Evolutionary conservation across 2,797 vertebrate species (phyloP), one percentile per base, ranked within the genome.

Genomic region (Poeciliopsis gracilis): DNA sequence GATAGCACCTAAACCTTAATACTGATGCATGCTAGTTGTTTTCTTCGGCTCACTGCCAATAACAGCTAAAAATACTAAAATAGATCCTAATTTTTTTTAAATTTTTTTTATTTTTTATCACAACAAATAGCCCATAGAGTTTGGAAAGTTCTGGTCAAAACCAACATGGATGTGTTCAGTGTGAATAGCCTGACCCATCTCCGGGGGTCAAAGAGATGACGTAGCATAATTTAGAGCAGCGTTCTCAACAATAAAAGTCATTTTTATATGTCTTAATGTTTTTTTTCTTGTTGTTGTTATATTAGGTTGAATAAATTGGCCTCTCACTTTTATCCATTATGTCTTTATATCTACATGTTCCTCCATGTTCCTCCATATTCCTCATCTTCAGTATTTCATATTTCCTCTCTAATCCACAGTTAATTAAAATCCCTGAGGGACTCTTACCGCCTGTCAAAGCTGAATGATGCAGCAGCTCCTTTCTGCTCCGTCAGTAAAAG

Each of bases 361-460:
- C 61, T 36, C 16, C 3, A 36, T 63, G 36, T 63, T 20, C 15
- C n/a, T n/a, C n/a, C n/a, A n/a, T n/a, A n/a, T n/a, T n/a, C n/a
- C n/a, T 28, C 9, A 51, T 63, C 28, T 66, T 72, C 5, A 78
- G 66, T 9, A 47, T 3, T 28, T 79, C 49, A 7, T 13, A 76
- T 72, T 25, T 38, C 23, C n/a, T 67, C 57, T 20, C 4, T 0
- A 8, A 77, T 33, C 38, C 74, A 38, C 41, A 76, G 57, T 73
- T 71, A 6, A 53, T 53, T 53, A 72, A 46, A 53, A 49, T 72
- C 12, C 73, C 28, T 38, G 20, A 71, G 13, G 23, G 53, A 79
- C 16, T 77, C 90, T 89, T 89, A 94, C 93, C 92, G 91, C 80
- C n/a, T 36, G 30, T 76, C 77, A 67, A 30, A 74, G 2, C 67